These are phyloP conservation scores for Centruroides vittatus DNA, from an alignment of 1,140 invertebrate species.

Conservation along the genomic window DNA sequence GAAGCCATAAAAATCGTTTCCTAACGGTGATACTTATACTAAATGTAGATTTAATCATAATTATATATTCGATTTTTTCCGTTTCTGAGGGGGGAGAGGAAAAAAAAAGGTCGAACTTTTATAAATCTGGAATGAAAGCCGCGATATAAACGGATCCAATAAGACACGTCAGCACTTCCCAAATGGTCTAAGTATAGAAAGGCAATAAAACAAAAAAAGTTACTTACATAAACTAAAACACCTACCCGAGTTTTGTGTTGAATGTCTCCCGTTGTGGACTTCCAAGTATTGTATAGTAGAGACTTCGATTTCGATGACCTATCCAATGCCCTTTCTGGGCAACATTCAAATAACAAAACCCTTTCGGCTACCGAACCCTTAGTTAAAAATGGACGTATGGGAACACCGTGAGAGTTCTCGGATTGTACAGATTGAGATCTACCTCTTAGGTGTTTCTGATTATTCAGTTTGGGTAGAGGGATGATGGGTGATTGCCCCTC, in stretches of 20 bases:
- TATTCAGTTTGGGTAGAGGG: conserved; percentile 50
- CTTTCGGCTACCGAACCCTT: conserved; percentile 79
- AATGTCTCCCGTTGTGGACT: conserved; percentile 39
- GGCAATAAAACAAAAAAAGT: no score
- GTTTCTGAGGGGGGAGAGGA: no score
- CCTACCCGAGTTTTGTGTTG: conserved; percentile 55
- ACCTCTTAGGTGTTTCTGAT: conserved; percentile 44
- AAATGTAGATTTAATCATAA: no score
- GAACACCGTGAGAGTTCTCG: conserved; percentile 29
- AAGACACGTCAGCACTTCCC: no score
- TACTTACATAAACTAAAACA: background rate
- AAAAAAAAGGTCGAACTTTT: no score
- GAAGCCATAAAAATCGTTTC: no score
- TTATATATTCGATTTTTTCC: no score
- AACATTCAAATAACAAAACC: conserved; percentile 80
- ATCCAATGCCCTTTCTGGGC: conserved; percentile 40
- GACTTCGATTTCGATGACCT: conserved; percentile 13
- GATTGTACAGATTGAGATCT: conserved; percentile 17
- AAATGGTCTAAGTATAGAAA: no score
- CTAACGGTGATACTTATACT: no score
- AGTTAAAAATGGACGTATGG: conserved; percentile 70
- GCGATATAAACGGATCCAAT: no score
- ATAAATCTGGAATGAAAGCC: no score
- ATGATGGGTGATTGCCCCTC: conserved; percentile 26
- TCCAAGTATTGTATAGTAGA: conserved; percentile 34